Percentiles rank a stretch among this genome's conserved stretches.
Conservation (phyloP, 2,797 vertebrate species). For the Momotus momota region DNA sequence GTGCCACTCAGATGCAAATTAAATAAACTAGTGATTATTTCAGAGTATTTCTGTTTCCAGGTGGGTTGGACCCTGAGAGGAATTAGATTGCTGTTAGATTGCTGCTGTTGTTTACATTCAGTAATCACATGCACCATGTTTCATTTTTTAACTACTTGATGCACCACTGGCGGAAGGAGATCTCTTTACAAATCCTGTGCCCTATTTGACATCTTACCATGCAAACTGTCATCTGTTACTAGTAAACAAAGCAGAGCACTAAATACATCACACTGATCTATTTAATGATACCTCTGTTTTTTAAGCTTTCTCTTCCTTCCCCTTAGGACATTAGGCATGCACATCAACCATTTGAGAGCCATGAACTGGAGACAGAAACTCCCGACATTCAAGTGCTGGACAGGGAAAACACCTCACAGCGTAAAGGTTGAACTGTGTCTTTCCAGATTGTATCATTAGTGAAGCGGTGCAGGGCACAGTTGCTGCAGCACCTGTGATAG, state of each 20-base stretch:
- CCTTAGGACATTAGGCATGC: background rate
- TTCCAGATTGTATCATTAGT: background rate
- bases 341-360: background rate
- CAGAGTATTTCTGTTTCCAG: background rate
- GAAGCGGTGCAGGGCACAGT: fast-evolving
- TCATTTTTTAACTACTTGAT: background rate
- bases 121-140: background rate
- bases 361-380: background rate
- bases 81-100: background rate
- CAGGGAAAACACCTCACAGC: background rate
- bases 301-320: background rate
- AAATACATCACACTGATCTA: background rate
- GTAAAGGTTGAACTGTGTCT: fast-evolving
- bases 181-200: background rate
- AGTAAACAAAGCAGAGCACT: background rate
- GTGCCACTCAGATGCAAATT: background rate
- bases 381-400: background rate
- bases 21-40: slow-evolving; percentile 2
- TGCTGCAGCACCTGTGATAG: background rate
- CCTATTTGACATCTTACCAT: background rate
- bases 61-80: background rate
- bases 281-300: background rate
- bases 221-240: background rate
- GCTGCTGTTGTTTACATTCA: background rate
- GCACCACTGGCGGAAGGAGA: background rate